phyloP scores from a whole-genome alignment of 2,888 invertebrate genomes.

The Drosophila sordidapex region DNA sequence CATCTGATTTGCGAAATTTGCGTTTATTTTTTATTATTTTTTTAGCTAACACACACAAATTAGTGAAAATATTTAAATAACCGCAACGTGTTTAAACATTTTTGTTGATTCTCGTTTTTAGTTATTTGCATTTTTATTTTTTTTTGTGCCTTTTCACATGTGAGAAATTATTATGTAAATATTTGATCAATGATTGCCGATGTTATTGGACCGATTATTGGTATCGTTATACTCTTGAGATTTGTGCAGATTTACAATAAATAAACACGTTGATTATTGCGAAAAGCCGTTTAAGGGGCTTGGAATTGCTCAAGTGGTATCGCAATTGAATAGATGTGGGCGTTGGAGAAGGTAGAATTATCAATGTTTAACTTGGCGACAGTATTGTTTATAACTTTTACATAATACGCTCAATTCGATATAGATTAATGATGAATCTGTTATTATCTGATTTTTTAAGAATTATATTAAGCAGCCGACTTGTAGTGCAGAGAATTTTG shows the following conservation, averaged over 20 bases:
- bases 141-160: conserved; percentile 21
- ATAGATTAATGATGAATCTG: not conserved
- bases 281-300: not conserved
- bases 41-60: conserved; percentile 45
- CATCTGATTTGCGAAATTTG: conserved; percentile 53
- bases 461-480: conserved; percentile 1
- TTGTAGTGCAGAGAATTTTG: not conserved
- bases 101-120: conserved; percentile 15
- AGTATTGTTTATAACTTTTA: not conserved
- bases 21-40: conserved; percentile 35
- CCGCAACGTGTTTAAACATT: conserved; percentile 68
- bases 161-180: conserved; percentile 64
- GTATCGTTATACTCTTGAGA: conserved; percentile 22
- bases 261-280: conserved; percentile 4
- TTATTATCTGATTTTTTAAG: not conserved
- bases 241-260: not conserved
- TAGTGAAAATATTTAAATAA: conserved; percentile 73
- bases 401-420: not conserved
- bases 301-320: not conserved
- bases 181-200: conserved; percentile 44
- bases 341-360: not conserved
- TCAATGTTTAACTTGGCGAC: not conserved
- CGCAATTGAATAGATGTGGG: not conserved
- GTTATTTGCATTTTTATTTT: not conserved
- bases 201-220: conserved; percentile 33